Base-by-base conservation (phyloP, 2,888 invertebrate species). In the Nebria salina region DNA sequence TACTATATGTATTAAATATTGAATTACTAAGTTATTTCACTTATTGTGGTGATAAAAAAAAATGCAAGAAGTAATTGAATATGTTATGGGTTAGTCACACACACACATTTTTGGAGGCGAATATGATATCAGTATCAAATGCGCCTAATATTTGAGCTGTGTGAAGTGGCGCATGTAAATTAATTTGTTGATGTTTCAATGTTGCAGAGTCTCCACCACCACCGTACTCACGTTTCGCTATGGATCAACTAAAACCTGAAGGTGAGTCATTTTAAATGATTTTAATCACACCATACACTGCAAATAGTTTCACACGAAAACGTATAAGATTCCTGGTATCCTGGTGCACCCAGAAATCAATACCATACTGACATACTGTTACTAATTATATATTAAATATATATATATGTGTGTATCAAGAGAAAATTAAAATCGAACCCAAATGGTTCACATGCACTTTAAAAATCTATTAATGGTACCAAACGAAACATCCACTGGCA, bases 171-270 rank as follows among this genome's bases (percentile, higher is more conserved):
- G 26, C 70, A 4, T 70, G 70, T 66, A 20, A 54, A 42, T 7
- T 41, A 13, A 34, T 72, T 73, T 73, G 42, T 41, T 73, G 41
- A 72, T 42, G 34, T 73, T 25, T 42, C 9, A 15, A 75, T 81
- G 87, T 93, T 93, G 79, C 93, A 96, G 96, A 96, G 90, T 93
- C 94, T 87, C 95, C 95, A 87, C 95, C 95, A 86, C 96, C 95
- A 86, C 95, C 96, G 84, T 96, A 96, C 90, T 94, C 93, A 89
- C 93, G 93, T 88, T 93, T 93, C 90, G 93, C 92, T 86, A 92
- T 93, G 92, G 92, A 93, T 88, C 92, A 91, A 89, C 89, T 94
- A 89, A 94, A 93, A 92, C 92, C 93, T 89, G 94, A 95, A 93
- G 95, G 95, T 95, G 89, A 92, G 92, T 89, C 84, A 84, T 79